Conservation (phyloP, 2,888 invertebrate genomes). For the Neoaliturus tenellus region DNA sequence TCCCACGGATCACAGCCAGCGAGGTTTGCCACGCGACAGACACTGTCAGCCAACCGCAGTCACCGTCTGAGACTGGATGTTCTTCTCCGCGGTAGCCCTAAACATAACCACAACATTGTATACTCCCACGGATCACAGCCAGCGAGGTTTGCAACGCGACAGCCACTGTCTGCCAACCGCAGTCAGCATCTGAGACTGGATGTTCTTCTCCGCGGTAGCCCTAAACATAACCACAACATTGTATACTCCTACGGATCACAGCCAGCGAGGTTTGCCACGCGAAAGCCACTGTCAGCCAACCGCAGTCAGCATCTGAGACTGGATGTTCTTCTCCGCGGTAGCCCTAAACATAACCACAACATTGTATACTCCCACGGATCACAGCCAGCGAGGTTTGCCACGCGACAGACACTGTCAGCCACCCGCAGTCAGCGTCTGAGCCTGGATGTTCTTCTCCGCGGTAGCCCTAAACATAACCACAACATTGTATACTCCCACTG, state of each 20-base stretch:
- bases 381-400: constrained; percentile 34
- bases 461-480: not conserved
- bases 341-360: not conserved
- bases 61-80: constrained; percentile 54
- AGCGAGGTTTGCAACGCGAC: constrained; percentile 20
- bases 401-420: constrained; percentile 57
- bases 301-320: constrained; percentile 58
- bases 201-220: constrained; percentile 42
- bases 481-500: too few relatives aligned
- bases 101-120: not conserved
- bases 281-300: constrained; percentile 58
- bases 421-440: constrained; percentile 59
- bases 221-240: not conserved
- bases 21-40: constrained; percentile 32
- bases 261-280: constrained; percentile 33
- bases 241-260: too few relatives aligned
- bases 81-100: constrained; percentile 36
- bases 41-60: constrained; percentile 61
- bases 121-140: constrained; percentile 48
- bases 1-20: constrained; percentile 43
- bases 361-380: too few relatives aligned
- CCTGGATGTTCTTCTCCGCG: constrained; percentile 43
- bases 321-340: constrained; percentile 41
- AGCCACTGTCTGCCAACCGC: constrained; percentile 59
- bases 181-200: constrained; percentile 56